Conservation (phyloP, 2,888 invertebrate genomes). For the Callyntrura sp. region DNA sequence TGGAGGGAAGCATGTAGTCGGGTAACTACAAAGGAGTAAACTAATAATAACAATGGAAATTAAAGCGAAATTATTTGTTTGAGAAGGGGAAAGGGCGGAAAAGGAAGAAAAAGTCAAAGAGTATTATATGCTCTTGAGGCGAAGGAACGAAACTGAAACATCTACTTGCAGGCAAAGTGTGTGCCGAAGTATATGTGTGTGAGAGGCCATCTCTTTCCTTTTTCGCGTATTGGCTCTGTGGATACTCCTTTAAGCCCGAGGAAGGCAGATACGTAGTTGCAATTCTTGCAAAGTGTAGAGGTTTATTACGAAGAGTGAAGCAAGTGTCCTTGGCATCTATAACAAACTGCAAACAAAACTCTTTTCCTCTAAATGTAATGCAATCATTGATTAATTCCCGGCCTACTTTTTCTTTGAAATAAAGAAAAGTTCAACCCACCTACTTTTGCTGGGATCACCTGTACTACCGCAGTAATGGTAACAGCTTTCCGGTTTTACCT, state of each 20-base stretch:
- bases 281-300: background rate
- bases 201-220: slow-evolving; percentile 34
- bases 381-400: too few relatives aligned
- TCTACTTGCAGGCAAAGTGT: background rate
- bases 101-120: background rate
- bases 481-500: too few relatives aligned
- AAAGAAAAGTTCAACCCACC: too few relatives aligned
- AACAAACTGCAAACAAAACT: background rate
- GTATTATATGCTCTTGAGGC: background rate
- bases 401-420: too few relatives aligned
- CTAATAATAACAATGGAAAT: background rate
- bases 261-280: background rate
- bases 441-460: too few relatives aligned
- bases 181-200: background rate
- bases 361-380: too few relatives aligned
- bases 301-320: background rate
- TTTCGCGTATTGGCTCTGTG: background rate
- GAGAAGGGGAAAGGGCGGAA: background rate
- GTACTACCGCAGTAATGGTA: too few relatives aligned
- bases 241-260: background rate
- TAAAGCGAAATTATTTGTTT: too few relatives aligned
- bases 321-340: slow-evolving; percentile 29
- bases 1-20: background rate
- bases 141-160: background rate
- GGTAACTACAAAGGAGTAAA: background rate